Percentiles rank a stretch among this genome's conserved stretches.
Evolutionary conservation across 2,113 vertebrate species (phyloP).

Genomic region (Dipodomys spectabilis): DNA sequence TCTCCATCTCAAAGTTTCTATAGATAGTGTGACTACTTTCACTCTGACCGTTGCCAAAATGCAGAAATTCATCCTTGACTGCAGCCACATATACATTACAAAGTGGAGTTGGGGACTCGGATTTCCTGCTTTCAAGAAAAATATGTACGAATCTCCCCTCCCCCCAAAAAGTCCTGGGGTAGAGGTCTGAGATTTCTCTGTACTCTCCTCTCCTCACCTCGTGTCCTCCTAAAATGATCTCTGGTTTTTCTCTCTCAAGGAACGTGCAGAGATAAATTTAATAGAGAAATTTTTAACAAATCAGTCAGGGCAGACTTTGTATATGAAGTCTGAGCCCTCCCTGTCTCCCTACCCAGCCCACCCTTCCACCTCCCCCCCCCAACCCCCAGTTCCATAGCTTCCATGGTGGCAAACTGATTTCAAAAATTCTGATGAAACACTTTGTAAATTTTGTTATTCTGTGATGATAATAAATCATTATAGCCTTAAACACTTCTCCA

Average conservation of each 20-base stretch:
- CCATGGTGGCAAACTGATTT: constrained; percentile 89
- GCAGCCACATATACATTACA: constrained; percentile 67
- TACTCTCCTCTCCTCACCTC: constrained; percentile 76
- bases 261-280: constrained; percentile 84
- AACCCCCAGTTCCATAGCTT: constrained; percentile 69
- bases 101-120: constrained; percentile 49
- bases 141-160: no score
- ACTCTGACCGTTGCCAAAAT: constrained; percentile 81
- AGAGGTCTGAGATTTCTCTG: constrained; percentile 76
- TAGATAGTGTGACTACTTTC: constrained; percentile 79
- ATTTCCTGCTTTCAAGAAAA: constrained; percentile 62
- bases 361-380: constrained; percentile 23
- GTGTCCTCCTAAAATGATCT: constrained; percentile 68
- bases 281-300: constrained; percentile 79
- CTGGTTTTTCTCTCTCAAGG: constrained; percentile 82
- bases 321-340: constrained; percentile 71
- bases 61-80: constrained; percentile 74
- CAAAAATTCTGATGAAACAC: constrained; percentile 90
- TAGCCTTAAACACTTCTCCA: constrained; percentile 93
- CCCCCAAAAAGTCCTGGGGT: neutral
- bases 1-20: constrained; percentile 82
- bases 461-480: constrained; percentile 95
- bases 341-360: constrained; percentile 19
- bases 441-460: constrained; percentile 94
- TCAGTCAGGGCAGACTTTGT: constrained; percentile 81